These are phyloP conservation scores for Chondrosia reniformis DNA, from an alignment of 37 sponge, comb jelly and placozoan genomes.

Conservation along the genomic window DNA sequence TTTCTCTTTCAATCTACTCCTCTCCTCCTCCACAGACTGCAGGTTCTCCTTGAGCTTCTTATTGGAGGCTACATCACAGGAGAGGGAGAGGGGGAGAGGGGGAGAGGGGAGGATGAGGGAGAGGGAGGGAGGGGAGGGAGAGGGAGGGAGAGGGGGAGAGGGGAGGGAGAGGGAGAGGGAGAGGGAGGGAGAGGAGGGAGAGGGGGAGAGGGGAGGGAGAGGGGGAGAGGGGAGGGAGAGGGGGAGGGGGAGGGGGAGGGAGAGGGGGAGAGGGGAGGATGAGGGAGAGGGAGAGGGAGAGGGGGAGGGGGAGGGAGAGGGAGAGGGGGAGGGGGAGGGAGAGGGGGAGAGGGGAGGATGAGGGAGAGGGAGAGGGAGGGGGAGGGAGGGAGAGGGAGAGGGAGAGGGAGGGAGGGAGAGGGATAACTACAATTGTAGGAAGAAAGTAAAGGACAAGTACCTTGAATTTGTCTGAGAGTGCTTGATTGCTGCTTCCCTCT, in stretches of 20 bases:
- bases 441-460: too few relatives aligned
- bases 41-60: slow-evolving; percentile 25
- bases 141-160: too few relatives aligned
- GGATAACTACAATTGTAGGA: too few relatives aligned
- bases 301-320: not conserved
- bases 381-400: too few relatives aligned
- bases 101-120: too few relatives aligned
- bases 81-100: too few relatives aligned
- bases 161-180: not conserved
- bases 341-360: not conserved
- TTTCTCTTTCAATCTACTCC: not conserved
- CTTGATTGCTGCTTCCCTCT: not conserved
- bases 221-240: not conserved
- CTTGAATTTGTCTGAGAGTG: not conserved
- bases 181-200: not conserved
- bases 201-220: not conserved
- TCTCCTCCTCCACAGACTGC: slow-evolving; percentile 24
- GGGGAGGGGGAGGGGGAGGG: not conserved
- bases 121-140: not conserved
- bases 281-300: too few relatives aligned
- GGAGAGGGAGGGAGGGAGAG: too few relatives aligned
- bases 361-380: too few relatives aligned
- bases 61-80: slow-evolving; percentile 1
- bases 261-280: not conserved
- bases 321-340: not conserved